Percentiles rank a stretch among this genome's conserved stretches.
Conservation (phyloP, 1,140 invertebrate genomes). For the Sogatella furcifera region DNA sequence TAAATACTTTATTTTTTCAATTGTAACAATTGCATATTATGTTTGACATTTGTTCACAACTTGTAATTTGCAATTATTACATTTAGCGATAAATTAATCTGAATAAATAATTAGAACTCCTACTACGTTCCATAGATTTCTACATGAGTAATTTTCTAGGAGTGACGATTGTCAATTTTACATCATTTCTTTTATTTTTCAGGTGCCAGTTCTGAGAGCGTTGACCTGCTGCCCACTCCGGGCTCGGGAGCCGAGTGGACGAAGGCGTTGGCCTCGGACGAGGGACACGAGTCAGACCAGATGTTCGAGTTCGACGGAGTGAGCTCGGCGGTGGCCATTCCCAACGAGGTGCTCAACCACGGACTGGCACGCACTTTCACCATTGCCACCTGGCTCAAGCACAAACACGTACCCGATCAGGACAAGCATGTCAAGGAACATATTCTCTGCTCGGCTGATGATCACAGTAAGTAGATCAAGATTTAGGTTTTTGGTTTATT, state of each 20-base stretch:
- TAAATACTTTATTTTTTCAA: too few species aligned
- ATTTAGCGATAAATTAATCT: too few species aligned
- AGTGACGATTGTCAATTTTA: too few species aligned
- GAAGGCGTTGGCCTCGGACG: constrained; percentile 71
- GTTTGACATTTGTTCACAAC: too few species aligned
- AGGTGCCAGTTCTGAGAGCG: constrained; percentile 53
- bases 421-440: constrained; percentile 91
- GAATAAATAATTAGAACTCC: too few species aligned
- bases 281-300: constrained; percentile 79
- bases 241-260: constrained; percentile 76
- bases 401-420: constrained; percentile 52
- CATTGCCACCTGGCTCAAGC: constrained; percentile 87
- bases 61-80: too few species aligned
- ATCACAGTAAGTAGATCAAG: constrained; percentile 66
- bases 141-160: too few species aligned
- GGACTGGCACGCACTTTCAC: constrained; percentile 70
- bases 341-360: constrained; percentile 60
- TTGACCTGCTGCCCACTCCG: constrained; percentile 81
- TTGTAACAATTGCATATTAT: too few species aligned
- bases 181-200: constrained; percentile 8
- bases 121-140: too few species aligned
- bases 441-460: constrained; percentile 89
- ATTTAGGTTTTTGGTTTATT: too few species aligned
- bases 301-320: constrained; percentile 90
- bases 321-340: constrained; percentile 75